Conservation (phyloP, 2,888 invertebrate species). For the Morpho deidamia region DNA sequence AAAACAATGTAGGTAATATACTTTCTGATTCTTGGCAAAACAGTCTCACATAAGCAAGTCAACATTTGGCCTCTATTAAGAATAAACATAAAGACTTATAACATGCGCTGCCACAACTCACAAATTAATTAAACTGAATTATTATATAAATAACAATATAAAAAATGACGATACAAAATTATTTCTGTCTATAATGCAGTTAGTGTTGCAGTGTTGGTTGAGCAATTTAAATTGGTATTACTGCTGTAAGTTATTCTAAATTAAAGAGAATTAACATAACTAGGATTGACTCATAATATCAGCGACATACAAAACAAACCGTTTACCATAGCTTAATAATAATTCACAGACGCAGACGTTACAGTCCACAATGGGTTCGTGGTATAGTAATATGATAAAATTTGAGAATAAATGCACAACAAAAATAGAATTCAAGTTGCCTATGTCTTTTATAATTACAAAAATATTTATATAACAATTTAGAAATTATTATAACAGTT, state of each 20-base stretch:
- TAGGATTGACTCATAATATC: slow-evolving; percentile 76
- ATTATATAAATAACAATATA: slow-evolving; percentile 70
- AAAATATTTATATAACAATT: slow-evolving; percentile 75
- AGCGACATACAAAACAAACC: slow-evolving; percentile 62
- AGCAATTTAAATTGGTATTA: slow-evolving; percentile 73
- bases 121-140: slow-evolving; percentile 68
- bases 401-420: slow-evolving; percentile 77
- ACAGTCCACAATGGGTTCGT: slow-evolving; percentile 71
- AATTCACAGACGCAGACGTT: slow-evolving; percentile 62
- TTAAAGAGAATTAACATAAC: slow-evolving; percentile 71
- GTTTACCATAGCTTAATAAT: slow-evolving; percentile 54
- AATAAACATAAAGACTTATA: slow-evolving; percentile 70
- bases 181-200: slow-evolving; percentile 67
- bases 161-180: slow-evolving; percentile 68
- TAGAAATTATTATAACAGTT: slow-evolving; percentile 73
- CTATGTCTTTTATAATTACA: slow-evolving; percentile 73
- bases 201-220: slow-evolving; percentile 73
- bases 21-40: slow-evolving; percentile 79
- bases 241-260: slow-evolving; percentile 70
- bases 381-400: slow-evolving; percentile 56
- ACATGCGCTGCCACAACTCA: slow-evolving; percentile 77
- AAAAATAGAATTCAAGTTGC: slow-evolving; percentile 74
- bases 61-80: slow-evolving; percentile 78
- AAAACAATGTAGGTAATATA: slow-evolving; percentile 79
- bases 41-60: slow-evolving; percentile 79